These are phyloP conservation scores for Noctua janthina DNA, from an alignment of 2,888 invertebrate genomes.

Conservation along the genomic window DNA sequence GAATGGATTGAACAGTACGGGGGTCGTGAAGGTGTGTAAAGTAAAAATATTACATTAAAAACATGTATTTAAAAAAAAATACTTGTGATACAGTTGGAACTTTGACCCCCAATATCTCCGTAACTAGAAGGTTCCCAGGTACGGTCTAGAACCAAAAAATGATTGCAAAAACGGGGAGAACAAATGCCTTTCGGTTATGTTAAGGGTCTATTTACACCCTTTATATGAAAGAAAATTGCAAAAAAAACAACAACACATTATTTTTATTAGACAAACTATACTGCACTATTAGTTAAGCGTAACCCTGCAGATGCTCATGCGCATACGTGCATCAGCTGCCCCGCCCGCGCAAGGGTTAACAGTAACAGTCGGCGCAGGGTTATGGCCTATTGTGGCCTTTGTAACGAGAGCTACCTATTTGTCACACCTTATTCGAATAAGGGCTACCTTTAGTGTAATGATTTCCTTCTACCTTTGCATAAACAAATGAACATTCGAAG, in stretches of 20 bases:
- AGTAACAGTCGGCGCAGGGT: conserved; percentile 52
- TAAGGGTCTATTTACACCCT: too few species aligned
- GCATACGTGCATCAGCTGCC: conserved; percentile 58
- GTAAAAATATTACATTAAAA: too few species aligned
- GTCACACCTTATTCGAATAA: conserved; percentile 43
- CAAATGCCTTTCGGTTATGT: too few species aligned
- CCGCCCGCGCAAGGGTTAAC: conserved; percentile 50
- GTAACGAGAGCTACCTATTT: conserved; percentile 38
- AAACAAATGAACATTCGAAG: not conserved
- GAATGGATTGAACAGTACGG: too few species aligned
- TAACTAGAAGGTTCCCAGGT: too few species aligned
- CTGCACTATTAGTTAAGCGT: conserved; percentile 41
- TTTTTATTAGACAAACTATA: conserved; percentile 27
- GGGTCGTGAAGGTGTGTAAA: too few species aligned
- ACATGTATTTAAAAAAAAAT: too few species aligned
- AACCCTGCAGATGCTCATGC: conserved; percentile 48
- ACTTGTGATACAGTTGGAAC: too few species aligned
- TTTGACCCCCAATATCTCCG: too few species aligned
- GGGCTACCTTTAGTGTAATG: not conserved
- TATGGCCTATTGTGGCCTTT: conserved; percentile 58
- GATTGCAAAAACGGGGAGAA: too few species aligned
- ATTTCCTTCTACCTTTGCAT: conserved; percentile 16
- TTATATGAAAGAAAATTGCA: not conserved
- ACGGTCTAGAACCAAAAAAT: too few species aligned
- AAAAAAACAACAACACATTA: not conserved